Conservation (phyloP, 2,113 vertebrate species). For the Elgaria multicarinata region DNA sequence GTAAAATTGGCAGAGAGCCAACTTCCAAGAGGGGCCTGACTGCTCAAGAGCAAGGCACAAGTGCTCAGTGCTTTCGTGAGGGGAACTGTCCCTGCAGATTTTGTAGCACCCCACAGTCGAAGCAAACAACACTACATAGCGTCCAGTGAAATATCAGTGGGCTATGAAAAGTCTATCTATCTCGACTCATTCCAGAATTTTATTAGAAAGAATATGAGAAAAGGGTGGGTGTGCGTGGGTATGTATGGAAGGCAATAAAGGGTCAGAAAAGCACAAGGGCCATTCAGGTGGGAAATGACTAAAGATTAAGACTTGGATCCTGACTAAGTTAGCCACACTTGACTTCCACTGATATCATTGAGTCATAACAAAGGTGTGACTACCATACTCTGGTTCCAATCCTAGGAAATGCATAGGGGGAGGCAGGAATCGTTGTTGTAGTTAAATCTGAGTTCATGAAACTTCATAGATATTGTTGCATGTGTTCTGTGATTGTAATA, state of each 20-base stretch:
- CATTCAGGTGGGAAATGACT: not conserved
- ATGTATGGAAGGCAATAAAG: not conserved
- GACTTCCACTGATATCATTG: too few relatives aligned
- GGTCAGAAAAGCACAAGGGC: not conserved
- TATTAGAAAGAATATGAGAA: not conserved
- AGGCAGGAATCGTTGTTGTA: too few relatives aligned
- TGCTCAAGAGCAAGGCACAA: not conserved
- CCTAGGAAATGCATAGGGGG: too few relatives aligned
- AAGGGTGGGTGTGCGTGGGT: too few relatives aligned
- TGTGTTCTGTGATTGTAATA: not conserved
- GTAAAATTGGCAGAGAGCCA: not conserved
- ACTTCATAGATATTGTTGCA: not conserved
- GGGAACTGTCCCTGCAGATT: not conserved
- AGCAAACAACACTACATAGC: not conserved
- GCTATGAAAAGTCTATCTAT: not conserved
- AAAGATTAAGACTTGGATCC: not conserved
- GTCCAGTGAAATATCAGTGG: not conserved
- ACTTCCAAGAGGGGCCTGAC: not conserved
- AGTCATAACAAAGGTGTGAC: too few relatives aligned
- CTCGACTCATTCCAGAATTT: not conserved
- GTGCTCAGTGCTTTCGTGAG: not conserved
- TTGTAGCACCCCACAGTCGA: not conserved
- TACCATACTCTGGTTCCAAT: too few relatives aligned
- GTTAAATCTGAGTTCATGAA: not conserved
- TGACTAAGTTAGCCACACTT: too few relatives aligned